Conservation (phyloP, 2,113 vertebrate genomes). For the Phycodurus eques region DNA sequence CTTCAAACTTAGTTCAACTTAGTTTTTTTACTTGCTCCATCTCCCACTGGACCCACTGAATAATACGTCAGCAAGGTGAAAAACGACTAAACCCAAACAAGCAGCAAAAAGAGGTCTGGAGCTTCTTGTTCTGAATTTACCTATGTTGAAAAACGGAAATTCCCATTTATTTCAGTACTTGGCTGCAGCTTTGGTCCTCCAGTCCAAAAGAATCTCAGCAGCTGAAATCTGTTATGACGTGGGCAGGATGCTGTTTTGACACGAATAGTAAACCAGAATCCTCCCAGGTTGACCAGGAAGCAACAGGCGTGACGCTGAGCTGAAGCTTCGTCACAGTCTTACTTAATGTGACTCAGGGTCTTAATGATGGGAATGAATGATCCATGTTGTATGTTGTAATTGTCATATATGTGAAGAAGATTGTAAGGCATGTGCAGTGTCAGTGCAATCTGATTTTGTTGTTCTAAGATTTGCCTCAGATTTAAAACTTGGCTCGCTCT, state of each 20-base stretch:
- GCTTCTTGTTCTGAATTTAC: slow-evolving; percentile 16
- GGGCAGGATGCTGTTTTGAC: slow-evolving; percentile 34
- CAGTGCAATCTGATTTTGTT: slow-evolving; percentile 33
- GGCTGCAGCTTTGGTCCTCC: slow-evolving; percentile 22
- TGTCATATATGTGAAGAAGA: neutral
- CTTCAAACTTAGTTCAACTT: neutral
- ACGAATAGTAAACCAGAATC: slow-evolving; percentile 7
- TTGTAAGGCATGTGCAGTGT: slow-evolving; percentile 16
- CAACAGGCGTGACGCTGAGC: slow-evolving; percentile 9
- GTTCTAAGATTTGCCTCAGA: slow-evolving; percentile 23
- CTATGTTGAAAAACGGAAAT: slow-evolving; percentile 21
- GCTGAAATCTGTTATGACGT: slow-evolving; percentile 48
- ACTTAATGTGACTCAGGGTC: neutral
- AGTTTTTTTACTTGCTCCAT: neutral
- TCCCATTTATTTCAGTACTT: slow-evolving; percentile 53
- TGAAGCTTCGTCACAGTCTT: neutral
- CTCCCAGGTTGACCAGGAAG: slow-evolving; percentile 3
- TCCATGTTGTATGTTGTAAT: neutral
- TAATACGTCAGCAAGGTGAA: slow-evolving; percentile 34
- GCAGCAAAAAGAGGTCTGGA: slow-evolving; percentile 25
- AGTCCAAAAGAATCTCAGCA: slow-evolving; percentile 25
- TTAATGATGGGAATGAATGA: neutral
- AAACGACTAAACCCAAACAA: slow-evolving; percentile 33
- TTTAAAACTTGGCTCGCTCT: slow-evolving; percentile 38
- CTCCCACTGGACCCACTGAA: slow-evolving; percentile 3